A percentile compares a stretch with the other conserved stretches of the same genome.
Conservation (phyloP, 1,140 invertebrate genomes). For the Drosophila grimshawi region DNA sequence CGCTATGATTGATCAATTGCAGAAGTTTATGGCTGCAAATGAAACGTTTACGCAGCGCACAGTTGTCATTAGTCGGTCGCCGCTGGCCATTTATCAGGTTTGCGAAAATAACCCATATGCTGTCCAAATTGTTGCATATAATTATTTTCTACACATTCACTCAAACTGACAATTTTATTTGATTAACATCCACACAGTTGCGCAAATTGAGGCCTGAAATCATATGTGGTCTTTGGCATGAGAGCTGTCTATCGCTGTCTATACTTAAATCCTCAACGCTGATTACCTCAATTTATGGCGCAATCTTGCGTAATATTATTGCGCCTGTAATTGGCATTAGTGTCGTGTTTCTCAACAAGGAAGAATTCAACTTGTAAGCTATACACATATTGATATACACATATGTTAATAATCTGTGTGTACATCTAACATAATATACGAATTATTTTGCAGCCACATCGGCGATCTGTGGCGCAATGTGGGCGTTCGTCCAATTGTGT, state of each 20-base stretch:
- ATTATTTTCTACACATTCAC: background rate
- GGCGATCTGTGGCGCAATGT: conserved; percentile 83
- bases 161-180: background rate
- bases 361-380: conserved; percentile 82
- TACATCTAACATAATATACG: no score
- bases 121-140: background rate
- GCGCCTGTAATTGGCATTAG: conserved; percentile 83
- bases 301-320: conserved; percentile 82
- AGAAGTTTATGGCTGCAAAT: conserved; percentile 63
- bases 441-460: conserved; percentile 67
- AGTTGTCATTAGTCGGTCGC: conserved; percentile 76
- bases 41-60: conserved; percentile 69
- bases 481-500: conserved; percentile 81
- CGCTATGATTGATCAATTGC: conserved; percentile 71
- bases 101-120: background rate
- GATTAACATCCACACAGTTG: conserved; percentile 49
- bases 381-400: background rate
- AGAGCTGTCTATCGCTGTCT: conserved; percentile 69
- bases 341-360: conserved; percentile 82
- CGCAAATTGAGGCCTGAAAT: conserved; percentile 78
- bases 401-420: no score
- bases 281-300: conserved; percentile 82
- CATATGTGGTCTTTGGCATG: conserved; percentile 82
- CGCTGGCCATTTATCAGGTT: conserved; percentile 80
- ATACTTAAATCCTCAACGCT: conserved; percentile 79